Percentiles rank a stretch among this genome's conserved stretches.
Evolutionary conservation across 2,797 vertebrate genomes (phyloP).

Genomic region (Macroramphosus scolopax): DNA sequence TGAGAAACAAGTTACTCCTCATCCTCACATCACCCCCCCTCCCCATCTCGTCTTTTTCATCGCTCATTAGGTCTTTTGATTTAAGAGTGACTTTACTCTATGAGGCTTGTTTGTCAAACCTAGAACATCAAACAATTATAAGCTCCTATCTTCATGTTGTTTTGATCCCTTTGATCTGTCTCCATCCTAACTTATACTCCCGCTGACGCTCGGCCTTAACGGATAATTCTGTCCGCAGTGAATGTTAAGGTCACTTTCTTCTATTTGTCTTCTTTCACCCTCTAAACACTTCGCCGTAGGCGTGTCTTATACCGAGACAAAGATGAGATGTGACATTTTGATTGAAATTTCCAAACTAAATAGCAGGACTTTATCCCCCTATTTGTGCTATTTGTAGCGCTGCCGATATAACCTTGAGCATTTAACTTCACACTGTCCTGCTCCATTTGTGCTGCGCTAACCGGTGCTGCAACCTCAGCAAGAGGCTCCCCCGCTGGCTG

Average conservation of each 20-base stretch:
- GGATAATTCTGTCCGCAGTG: conserved; percentile 8
- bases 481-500: conserved; percentile 1
- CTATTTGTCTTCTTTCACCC: not conserved
- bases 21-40: too few relatives aligned
- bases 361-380: conserved; percentile 6
- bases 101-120: conserved; percentile 4
- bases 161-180: conserved; percentile 1
- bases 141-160: conserved; percentile 23
- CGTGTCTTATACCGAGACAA: too few relatives aligned
- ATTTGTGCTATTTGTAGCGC: not conserved
- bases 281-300: too few relatives aligned
- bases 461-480: conserved; percentile 18
- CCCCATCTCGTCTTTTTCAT: too few relatives aligned
- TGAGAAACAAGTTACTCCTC: too few relatives aligned
- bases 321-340: conserved; percentile 4
- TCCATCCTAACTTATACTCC: not conserved
- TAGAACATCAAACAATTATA: conserved; percentile 14
- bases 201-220: conserved; percentile 16
- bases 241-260: conserved; percentile 3
- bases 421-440: conserved; percentile 18
- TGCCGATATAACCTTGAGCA: conserved; percentile 27
- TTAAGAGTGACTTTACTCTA: too few relatives aligned
- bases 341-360: conserved; percentile 17
- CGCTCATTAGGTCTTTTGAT: too few relatives aligned
- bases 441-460: conserved; percentile 7